phyloP scores from a whole-genome alignment of 2,888 invertebrate genomes.

The Cheilosia soror region DNA sequence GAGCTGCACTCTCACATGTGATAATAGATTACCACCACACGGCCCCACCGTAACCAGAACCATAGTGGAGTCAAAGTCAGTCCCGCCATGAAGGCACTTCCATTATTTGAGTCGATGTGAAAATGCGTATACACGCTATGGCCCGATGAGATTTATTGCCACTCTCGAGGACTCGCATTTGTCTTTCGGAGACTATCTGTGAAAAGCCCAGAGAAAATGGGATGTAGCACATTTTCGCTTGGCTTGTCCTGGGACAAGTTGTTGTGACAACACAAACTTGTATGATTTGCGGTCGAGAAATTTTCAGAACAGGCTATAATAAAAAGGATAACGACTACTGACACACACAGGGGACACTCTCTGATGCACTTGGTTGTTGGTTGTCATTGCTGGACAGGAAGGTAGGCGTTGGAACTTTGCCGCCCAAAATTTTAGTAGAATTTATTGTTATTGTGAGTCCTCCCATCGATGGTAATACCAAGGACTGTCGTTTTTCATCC shows the following conservation, averaged over 20 bases:
- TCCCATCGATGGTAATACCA: slow-evolving; percentile 34
- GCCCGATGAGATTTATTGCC: slow-evolving; percentile 67
- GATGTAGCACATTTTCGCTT: slow-evolving; percentile 71
- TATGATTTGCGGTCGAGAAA: slow-evolving; percentile 66
- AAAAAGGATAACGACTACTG: slow-evolving; percentile 34
- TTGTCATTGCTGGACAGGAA: slow-evolving; percentile 4
- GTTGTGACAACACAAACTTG: slow-evolving; percentile 65
- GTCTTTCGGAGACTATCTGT: slow-evolving; percentile 60
- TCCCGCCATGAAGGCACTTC: slow-evolving; percentile 47
- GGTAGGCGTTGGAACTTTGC: slow-evolving; percentile 32
- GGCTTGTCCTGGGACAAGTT: slow-evolving; percentile 64
- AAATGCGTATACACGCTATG: slow-evolving; percentile 61
- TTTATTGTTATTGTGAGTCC: slow-evolving; percentile 38
- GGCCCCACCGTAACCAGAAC: slow-evolving; percentile 35
- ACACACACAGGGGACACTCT: slow-evolving; percentile 15
- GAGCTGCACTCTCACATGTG: slow-evolving; percentile 62
- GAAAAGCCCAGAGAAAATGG: slow-evolving; percentile 50
- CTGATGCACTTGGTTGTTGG: slow-evolving; percentile 30
- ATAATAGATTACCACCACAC: slow-evolving; percentile 69
- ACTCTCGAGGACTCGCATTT: slow-evolving; percentile 67
- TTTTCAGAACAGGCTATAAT: slow-evolving; percentile 15
- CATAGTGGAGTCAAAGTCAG: slow-evolving; percentile 38
- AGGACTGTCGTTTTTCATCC: slow-evolving; percentile 2
- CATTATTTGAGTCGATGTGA: slow-evolving; percentile 46
- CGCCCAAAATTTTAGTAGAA: slow-evolving; percentile 36